phyloP scores from a whole-genome alignment of 35 echinoderm and acorn worm species.

The Amphiura filiformis region DNA sequence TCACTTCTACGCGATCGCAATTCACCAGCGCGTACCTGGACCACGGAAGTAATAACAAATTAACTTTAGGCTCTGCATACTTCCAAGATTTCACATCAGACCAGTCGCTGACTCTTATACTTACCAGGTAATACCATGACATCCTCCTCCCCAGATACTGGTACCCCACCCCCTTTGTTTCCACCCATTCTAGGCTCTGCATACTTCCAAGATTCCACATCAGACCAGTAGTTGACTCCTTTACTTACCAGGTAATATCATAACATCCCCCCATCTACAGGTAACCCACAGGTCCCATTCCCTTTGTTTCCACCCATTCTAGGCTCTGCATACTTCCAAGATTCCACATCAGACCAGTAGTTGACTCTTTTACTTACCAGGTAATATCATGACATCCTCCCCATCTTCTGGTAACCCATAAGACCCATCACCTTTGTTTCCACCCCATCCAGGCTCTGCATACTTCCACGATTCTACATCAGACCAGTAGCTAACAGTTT shows the following conservation, averaged over 20 bases:
- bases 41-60: too few species aligned
- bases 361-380: too few species aligned
- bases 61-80: too few species aligned
- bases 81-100: conserved; percentile 57
- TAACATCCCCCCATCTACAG: conserved; percentile 76
- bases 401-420: conserved; percentile 58
- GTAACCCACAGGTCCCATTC: conserved; percentile 30
- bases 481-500: conserved; percentile 41
- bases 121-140: conserved; percentile 79
- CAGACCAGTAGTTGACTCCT: conserved; percentile 9
- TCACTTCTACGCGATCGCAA: too few species aligned
- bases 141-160: conserved; percentile 66
- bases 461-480: conserved; percentile 58
- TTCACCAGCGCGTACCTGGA: too few species aligned
- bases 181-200: conserved; percentile 56
- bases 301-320: too few species aligned
- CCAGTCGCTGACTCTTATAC: too few species aligned
- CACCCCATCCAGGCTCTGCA: conserved; percentile 64
- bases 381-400: conserved; percentile 73
- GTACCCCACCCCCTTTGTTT: conserved; percentile 21
- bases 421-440: conserved; percentile 22
- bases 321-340: conserved; percentile 53
- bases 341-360: conserved; percentile 19
- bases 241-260: conserved; percentile 75
- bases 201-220: conserved; percentile 50